A percentile compares a stretch with the other conserved stretches of the same genome.
phyloP scores from a whole-genome alignment of 1,140 invertebrate genomes.

The Nasonia longicornis region DNA sequence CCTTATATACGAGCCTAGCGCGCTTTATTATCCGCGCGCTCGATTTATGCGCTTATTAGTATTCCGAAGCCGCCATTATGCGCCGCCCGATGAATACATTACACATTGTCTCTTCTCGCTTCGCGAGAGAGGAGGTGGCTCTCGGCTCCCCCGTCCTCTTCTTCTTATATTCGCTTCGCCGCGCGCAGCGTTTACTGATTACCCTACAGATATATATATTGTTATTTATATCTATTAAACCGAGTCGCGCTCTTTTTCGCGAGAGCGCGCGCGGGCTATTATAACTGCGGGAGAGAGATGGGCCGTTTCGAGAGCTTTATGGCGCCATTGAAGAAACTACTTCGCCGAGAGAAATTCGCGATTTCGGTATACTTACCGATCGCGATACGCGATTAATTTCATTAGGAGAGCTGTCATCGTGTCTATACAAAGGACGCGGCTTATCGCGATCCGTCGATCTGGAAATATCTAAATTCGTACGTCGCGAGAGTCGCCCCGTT shows the following conservation, averaged over 20 bases:
- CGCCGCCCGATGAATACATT: conserved; percentile 41
- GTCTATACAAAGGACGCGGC: neutral
- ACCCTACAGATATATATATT: conserved; percentile 11
- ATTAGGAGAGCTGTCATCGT: conserved; percentile 1
- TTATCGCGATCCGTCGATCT: neutral
- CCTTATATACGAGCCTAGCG: neutral
- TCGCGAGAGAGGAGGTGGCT: neutral
- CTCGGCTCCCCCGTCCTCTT: neutral
- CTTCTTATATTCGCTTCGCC: neutral
- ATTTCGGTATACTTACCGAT: neutral
- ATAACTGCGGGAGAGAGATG: neutral
- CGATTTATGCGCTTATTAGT: conserved; percentile 46
- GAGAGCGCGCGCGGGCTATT: neutral
- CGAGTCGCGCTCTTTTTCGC: conserved; percentile 8
- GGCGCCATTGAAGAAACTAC: neutral
- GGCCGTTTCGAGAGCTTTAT: conserved; percentile 8
- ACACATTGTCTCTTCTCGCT: conserved; percentile 37
- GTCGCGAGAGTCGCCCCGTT: neutral
- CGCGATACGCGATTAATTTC: neutral
- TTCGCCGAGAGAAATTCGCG: neutral
- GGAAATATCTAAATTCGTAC: neutral
- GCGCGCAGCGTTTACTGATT: neutral
- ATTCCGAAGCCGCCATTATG: conserved; percentile 35
- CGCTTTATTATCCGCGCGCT: conserved; percentile 34
- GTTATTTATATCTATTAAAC: conserved; percentile 42